A percentile compares a stretch with the other conserved stretches of the same genome.
Evolutionary conservation across 1,140 invertebrate species (phyloP).

Genomic region (Linepithema humile): DNA sequence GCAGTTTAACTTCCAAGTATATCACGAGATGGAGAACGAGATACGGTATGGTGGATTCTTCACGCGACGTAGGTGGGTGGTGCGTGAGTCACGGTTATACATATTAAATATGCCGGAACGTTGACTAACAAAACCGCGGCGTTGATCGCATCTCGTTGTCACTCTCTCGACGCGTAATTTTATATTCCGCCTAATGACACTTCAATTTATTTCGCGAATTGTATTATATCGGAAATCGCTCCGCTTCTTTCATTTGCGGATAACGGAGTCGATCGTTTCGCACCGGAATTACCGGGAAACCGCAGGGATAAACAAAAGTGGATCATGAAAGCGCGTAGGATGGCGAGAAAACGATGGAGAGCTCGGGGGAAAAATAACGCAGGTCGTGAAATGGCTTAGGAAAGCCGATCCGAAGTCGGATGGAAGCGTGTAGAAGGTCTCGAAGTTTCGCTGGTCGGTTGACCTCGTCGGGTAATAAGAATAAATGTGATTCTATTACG

Average conservation of each 20-base stretch:
- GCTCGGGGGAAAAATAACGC: conserved; percentile 61
- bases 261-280: not conserved
- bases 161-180: conserved; percentile 20
- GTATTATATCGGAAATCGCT: not conserved
- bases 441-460: conserved; percentile 75
- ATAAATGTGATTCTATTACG: conserved; percentile 85
- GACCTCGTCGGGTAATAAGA: conserved; percentile 84
- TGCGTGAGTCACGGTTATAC: conserved; percentile 65
- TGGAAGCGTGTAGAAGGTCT: conserved; percentile 50
- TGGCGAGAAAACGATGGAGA: conserved; percentile 43
- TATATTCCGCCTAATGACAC: not conserved
- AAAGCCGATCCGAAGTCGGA: conserved; percentile 63
- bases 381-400: conserved; percentile 65
- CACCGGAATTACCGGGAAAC: not conserved
- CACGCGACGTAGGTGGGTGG: conserved; percentile 63
- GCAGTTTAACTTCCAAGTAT: conserved; percentile 66
- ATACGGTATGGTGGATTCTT: conserved; percentile 68
- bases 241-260: not conserved
- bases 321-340: conserved; percentile 10
- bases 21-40: conserved; percentile 65
- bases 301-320: conserved; percentile 54
- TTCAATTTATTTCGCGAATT: not conserved
- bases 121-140: conserved; percentile 43
- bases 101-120: conserved; percentile 60
- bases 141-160: conserved; percentile 39